Percentiles rank a stretch among this genome's conserved stretches.
Evolutionary conservation across 2,113 vertebrate species (phyloP).

Genomic region (Elgaria multicarinata): DNA sequence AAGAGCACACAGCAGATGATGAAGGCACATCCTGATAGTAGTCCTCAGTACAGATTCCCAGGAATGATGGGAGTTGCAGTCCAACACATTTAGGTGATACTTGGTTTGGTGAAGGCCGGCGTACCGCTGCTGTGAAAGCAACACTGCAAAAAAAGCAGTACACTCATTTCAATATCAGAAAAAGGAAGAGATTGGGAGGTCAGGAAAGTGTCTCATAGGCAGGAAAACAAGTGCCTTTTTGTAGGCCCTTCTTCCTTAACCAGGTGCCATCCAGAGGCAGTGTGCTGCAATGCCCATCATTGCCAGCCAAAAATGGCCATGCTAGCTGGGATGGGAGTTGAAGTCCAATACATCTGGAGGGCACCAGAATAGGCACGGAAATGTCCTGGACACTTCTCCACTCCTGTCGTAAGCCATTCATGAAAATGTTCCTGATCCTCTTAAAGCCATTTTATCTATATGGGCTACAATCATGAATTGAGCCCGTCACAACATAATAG

Average conservation of each 20-base stretch:
- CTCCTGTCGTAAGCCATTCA: no score
- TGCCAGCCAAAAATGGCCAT: no score
- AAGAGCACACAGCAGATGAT: slow-evolving; percentile 2
- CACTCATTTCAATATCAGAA: not conserved
- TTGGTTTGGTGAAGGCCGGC: not conserved
- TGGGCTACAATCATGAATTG: not conserved
- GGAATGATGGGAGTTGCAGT: not conserved
- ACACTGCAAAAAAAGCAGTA: not conserved
- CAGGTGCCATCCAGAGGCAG: no score
- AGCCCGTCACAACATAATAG: no score
- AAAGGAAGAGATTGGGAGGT: not conserved
- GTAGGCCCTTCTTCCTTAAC: no score
- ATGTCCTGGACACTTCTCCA: not conserved
- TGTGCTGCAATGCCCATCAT: no score
- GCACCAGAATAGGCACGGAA: no score
- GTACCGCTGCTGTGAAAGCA: not conserved
- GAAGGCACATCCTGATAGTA: not conserved
- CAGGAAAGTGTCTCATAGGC: not conserved
- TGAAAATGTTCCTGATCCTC: not conserved
- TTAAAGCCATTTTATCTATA: not conserved
- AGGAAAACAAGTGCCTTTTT: not conserved
- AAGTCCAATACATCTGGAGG: no score
- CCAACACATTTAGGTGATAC: not conserved
- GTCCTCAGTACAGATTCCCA: not conserved
- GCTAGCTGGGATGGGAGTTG: no score